Evolutionary conservation across 2,888 invertebrate species (phyloP), one percentile per base, ranked within the genome.

Genomic region (Anodontia alba): DNA sequence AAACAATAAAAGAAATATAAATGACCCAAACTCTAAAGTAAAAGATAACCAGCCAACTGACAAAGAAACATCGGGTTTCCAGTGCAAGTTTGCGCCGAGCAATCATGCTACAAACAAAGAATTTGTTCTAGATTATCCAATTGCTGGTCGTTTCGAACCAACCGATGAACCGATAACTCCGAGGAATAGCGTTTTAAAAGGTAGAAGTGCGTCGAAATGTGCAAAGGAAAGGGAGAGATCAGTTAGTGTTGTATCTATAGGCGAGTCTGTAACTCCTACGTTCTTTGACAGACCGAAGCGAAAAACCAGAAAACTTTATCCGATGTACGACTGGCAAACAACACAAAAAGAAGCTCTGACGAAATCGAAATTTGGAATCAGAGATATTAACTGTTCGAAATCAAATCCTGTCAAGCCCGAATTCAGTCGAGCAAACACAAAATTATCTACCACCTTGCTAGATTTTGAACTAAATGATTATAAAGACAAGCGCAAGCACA

Each of bases 191-290:
- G 31, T 1, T 33, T 3, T 26, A 33, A 62, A 33, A 10, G 31
- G 33, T 1, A 31, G 33, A 33, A 62, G 33, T 23, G 33, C 62
- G 33, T 33, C 62, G 2, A 62, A 62, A 62, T 1, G 1, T 8
- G 33, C 33, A 62, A 62, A 31, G 10, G 46, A 38, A n/a, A 36
- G 67, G 7, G 69, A 81, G n/a, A 71, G 76, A 43, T 72, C 73
- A 51, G 54, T 88, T 23, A 86, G 83, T 72, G 81, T 84, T 46
- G 79, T 84, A 0, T 84, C 84, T 12, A 80, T 83, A 31, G 86
- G 88, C 17, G 78, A 85, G 20, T 76, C 76, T 1, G 78, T 85
- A 0, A 67, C 73, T 42, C 67, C 78, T 15, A 74, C 71, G 15
- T 74, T 78, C 43, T 57, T 68, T 51, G 78, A 80, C 20, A 76